phyloP scores from a whole-genome alignment of 1,140 invertebrate genomes.

The Neotoxoptera formosana region DNA sequence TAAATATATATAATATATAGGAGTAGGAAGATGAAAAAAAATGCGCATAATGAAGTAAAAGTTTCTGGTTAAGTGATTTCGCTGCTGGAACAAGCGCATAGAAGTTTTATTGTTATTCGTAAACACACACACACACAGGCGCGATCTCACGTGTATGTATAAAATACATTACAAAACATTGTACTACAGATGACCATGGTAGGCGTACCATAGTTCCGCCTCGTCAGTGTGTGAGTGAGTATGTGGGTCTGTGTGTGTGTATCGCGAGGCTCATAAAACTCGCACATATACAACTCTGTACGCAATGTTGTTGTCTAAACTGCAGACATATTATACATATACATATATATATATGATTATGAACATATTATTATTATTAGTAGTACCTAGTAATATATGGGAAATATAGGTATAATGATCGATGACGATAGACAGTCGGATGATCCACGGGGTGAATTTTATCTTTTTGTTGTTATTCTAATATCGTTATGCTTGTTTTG shows the following conservation, averaged over 20 bases:
- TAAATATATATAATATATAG: not conserved
- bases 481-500: not conserved
- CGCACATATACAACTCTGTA: not conserved
- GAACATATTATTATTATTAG: too few relatives aligned
- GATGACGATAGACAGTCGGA: not conserved
- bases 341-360: not conserved
- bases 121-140: not conserved
- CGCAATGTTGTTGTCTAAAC: not conserved
- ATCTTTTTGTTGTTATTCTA: not conserved
- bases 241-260: not conserved
- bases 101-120: slow-evolving; percentile 52
- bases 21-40: slow-evolving; percentile 51
- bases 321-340: not conserved
- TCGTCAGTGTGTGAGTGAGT: not conserved
- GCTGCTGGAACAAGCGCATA: slow-evolving; percentile 48
- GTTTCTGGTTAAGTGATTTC: slow-evolving; percentile 57
- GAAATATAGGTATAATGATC: not conserved
- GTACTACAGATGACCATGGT: slow-evolving; percentile 50
- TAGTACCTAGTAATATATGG: not conserved
- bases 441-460: not conserved
- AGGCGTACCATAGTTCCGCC: slow-evolving; percentile 58
- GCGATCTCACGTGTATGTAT: not conserved
- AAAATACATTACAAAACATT: slow-evolving; percentile 55
- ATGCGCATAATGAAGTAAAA: slow-evolving; percentile 58
- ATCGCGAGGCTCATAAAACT: not conserved